A percentile compares a stretch with the other conserved stretches of the same genome.
Evolutionary conservation across 2,888 invertebrate species (phyloP).

Genomic region (Epistrophella euchroma): DNA sequence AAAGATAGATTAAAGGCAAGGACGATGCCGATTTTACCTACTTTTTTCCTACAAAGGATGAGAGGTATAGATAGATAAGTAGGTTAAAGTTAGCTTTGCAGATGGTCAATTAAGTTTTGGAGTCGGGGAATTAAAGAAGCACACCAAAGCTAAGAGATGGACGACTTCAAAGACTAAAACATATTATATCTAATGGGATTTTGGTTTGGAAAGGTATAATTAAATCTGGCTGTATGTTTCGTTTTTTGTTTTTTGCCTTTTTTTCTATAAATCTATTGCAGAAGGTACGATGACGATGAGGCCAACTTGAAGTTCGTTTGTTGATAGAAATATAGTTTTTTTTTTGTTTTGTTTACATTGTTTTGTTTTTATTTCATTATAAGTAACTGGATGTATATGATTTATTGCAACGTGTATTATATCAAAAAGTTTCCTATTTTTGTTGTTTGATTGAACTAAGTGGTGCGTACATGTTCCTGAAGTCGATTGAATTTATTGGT

Average conservation of each 20-base stretch:
- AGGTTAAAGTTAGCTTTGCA: slow-evolving; percentile 29
- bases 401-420: slow-evolving; percentile 12
- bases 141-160: neutral
- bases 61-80: neutral
- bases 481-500: neutral
- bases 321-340: neutral
- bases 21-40: neutral
- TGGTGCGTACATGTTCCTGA: neutral
- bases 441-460: neutral
- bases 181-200: slow-evolving; percentile 60
- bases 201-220: slow-evolving; percentile 57
- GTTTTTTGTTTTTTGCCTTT: neutral
- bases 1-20: neutral
- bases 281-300: neutral
- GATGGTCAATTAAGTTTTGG: slow-evolving; percentile 55
- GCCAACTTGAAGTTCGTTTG: neutral
- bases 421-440: neutral
- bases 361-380: neutral
- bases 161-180: slow-evolving; percentile 53
- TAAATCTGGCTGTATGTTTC: slow-evolving; percentile 39
- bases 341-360: neutral
- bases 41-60: neutral
- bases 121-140: too few relatives aligned
- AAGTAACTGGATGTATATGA: slow-evolving; percentile 3
- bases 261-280: neutral